Conservation (phyloP, 2,888 invertebrate species). For the Ornithoptera priamus region DNA sequence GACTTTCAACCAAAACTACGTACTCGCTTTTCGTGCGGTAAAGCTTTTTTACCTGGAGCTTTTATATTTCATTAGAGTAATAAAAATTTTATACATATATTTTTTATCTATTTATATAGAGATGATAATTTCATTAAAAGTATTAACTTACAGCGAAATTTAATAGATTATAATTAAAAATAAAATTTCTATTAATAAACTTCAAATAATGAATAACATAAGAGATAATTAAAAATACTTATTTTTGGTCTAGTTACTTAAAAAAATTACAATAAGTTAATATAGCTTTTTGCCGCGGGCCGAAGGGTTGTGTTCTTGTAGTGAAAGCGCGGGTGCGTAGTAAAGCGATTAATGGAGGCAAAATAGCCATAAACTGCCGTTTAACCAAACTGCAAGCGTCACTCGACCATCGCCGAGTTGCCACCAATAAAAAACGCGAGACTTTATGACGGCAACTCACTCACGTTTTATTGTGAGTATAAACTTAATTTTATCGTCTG, state of each 20-base stretch:
- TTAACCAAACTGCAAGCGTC: constrained; percentile 79
- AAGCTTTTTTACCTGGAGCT: background rate
- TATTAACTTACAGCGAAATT: background rate
- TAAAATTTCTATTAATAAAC: background rate
- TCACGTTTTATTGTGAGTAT: constrained; percentile 81
- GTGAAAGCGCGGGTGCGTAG: constrained; percentile 71
- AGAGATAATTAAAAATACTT: no score
- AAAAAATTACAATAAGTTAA: background rate
- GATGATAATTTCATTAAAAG: background rate
- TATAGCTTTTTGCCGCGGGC: background rate
- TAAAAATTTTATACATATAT: background rate
- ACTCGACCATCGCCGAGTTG: constrained; percentile 72
- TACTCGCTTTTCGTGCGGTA: constrained; percentile 16
- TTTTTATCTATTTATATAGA: background rate
- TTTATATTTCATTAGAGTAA: background rate
- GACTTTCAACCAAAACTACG: constrained; percentile 25
- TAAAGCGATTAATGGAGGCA: constrained; percentile 80
- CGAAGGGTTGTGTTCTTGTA: constrained; percentile 58
- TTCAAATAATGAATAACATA: background rate
- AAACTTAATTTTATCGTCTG: constrained; percentile 81
- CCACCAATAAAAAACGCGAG: constrained; percentile 79
- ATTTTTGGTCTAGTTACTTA: background rate
- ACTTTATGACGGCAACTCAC: constrained; percentile 80
- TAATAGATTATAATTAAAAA: background rate
- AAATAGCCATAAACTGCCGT: constrained; percentile 79